phyloP scores from a whole-genome alignment of 2,797 vertebrate genomes.

The Phalloptychus januarius region DNA sequence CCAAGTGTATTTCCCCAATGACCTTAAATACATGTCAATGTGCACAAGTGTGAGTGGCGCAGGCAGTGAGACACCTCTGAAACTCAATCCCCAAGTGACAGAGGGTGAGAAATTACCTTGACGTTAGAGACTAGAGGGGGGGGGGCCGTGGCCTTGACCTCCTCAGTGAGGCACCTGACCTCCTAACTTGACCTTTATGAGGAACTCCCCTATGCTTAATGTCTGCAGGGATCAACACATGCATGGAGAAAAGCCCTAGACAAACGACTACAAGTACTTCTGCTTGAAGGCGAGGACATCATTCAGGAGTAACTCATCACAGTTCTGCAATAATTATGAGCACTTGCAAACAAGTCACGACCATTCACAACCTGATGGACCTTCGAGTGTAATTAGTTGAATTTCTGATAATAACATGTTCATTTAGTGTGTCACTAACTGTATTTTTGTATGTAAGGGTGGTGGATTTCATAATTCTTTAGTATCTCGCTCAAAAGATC shows the following conservation, averaged over 20 bases:
- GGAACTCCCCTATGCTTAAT: conserved; percentile 53
- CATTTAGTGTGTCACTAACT: neutral
- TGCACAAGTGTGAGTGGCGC: conserved; percentile 14
- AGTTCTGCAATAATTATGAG: neutral
- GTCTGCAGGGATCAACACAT: conserved; percentile 32
- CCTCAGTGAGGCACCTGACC: conserved; percentile 48
- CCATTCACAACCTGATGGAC: neutral
- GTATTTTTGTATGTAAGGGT: neutral
- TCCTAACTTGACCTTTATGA: conserved; percentile 57
- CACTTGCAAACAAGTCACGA: neutral
- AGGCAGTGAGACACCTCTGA: conserved; percentile 42
- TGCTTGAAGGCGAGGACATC: conserved; percentile 1
- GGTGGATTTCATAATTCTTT: neutral
- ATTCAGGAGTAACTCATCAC: neutral
- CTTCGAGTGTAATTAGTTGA: neutral
- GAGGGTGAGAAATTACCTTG: conserved; percentile 71
- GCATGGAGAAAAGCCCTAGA: conserved; percentile 7
- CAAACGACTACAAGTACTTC: conserved; percentile 9
- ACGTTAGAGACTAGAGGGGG: conserved; percentile 59
- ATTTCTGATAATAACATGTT: neutral
- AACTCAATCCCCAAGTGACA: conserved; percentile 64
- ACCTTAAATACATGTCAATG: conserved; percentile 20
- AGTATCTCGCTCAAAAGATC: neutral
- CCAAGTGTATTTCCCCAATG: conserved; percentile 25
- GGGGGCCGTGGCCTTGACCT: conserved; percentile 68